These are phyloP conservation scores for Rhea americana DNA, from an alignment of 2,113 vertebrate genomes.

Conservation along the genomic window DNA sequence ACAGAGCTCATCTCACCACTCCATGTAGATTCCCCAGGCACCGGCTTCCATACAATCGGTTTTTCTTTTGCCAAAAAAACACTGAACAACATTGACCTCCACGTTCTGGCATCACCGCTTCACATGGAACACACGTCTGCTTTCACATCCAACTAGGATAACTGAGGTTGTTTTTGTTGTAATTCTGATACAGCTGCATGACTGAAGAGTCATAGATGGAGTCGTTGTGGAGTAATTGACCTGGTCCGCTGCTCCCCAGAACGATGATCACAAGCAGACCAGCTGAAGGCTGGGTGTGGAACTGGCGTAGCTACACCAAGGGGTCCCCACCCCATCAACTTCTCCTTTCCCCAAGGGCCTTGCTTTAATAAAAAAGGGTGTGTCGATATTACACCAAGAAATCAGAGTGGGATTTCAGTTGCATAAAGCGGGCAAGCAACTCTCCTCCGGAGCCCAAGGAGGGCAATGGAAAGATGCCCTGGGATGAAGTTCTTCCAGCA, in stretches of 20 bases:
- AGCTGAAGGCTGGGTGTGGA: constrained; percentile 53
- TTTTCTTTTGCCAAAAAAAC: constrained; percentile 44
- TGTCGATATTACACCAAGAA: not conserved
- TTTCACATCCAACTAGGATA: constrained; percentile 42
- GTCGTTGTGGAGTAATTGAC: not conserved
- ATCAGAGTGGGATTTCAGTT: not conserved
- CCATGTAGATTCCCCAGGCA: constrained; percentile 53
- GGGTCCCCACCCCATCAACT: constrained; percentile 33
- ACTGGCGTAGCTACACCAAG: constrained; percentile 1
- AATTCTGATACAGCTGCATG: constrained; percentile 38
- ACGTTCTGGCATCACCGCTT: constrained; percentile 53
- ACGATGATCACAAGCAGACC: not conserved
- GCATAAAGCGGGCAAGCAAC: not conserved
- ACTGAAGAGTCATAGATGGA: not conserved
- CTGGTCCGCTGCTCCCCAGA: not conserved
- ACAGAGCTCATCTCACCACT: constrained; percentile 26
- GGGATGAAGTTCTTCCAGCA: not conserved
- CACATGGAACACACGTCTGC: constrained; percentile 39
- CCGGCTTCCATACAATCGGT: constrained; percentile 12
- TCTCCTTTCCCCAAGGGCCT: not conserved
- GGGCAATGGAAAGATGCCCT: not conserved
- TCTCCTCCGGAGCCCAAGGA: not conserved
- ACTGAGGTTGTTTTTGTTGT: constrained; percentile 16
- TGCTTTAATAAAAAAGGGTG: not conserved
- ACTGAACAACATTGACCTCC: constrained; percentile 49